These are phyloP conservation scores for Latrodectus hesperus DNA, from an alignment of 2,888 invertebrate species.

Conservation along the genomic window DNA sequence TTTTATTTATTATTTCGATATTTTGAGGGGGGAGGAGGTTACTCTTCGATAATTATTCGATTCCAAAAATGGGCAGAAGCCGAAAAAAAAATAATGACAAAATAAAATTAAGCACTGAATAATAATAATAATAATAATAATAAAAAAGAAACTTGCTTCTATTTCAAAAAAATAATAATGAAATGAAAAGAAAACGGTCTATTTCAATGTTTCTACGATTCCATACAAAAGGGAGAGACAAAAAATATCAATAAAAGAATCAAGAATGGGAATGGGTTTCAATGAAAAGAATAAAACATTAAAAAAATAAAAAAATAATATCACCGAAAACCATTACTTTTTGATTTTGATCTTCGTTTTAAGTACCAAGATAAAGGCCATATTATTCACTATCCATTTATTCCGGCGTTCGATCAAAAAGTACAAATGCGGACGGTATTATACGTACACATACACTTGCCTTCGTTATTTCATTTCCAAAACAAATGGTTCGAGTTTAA, in stretches of 20 bases:
- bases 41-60: constrained; percentile 64
- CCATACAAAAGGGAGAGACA: constrained; percentile 46
- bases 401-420: constrained; percentile 65
- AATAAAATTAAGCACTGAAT: too few relatives aligned
- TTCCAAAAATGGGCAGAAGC: constrained; percentile 57
- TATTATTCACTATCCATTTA: constrained; percentile 69
- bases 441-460: constrained; percentile 54
- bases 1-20: not conserved
- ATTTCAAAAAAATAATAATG: constrained; percentile 6
- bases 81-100: not conserved
- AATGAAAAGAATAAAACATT: constrained; percentile 64
- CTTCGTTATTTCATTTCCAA: constrained; percentile 69
- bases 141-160: constrained; percentile 9
- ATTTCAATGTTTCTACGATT: constrained; percentile 37
- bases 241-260: constrained; percentile 22
- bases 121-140: constrained; percentile 40
- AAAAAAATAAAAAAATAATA: constrained; percentile 41
- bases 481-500: constrained; percentile 69
- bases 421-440: constrained; percentile 62
- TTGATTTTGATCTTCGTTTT: constrained; percentile 68
- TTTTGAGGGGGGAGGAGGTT: not conserved
- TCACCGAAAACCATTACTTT: constrained; percentile 62
- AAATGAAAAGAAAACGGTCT: constrained; percentile 1
- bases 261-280: constrained; percentile 16
- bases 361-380: constrained; percentile 66